Percentiles rank a stretch among this genome's conserved stretches.
phyloP scores from a whole-genome alignment of 1,140 invertebrate species.

The Calliphora vicina region DNA sequence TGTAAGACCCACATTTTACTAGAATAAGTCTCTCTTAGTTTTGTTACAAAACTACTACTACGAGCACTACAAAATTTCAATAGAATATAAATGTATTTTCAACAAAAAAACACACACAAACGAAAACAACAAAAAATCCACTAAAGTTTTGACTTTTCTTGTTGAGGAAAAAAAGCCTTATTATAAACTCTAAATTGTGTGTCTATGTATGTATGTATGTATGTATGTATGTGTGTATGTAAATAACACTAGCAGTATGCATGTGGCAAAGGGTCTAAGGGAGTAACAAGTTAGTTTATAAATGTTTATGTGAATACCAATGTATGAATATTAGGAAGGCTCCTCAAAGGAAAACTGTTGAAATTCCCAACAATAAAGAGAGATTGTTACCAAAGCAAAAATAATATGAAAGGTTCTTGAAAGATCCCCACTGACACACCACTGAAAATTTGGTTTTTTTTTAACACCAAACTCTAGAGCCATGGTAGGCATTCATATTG shows the following conservation, averaged over 20 bases:
- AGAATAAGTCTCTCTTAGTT: background rate
- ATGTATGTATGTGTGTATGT: no score
- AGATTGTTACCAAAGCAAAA: no score
- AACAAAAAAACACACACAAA: no score
- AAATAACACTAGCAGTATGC: background rate
- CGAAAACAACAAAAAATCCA: background rate
- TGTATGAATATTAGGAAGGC: background rate
- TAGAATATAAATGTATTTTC: background rate
- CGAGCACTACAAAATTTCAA: background rate
- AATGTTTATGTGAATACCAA: background rate
- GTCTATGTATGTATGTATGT: background rate
- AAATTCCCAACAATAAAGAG: no score
- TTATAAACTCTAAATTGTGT: slow-evolving; percentile 4
- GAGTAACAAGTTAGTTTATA: background rate
- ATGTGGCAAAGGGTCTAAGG: background rate
- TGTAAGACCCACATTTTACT: background rate
- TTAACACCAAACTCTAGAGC: no score
- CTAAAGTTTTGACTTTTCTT: slow-evolving; percentile 5
- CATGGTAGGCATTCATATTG: no score
- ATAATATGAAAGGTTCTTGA: no score
- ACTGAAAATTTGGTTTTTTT: no score
- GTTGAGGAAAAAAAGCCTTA: background rate
- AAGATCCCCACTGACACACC: no score
- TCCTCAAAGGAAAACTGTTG: no score
- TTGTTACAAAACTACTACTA: slow-evolving; percentile 3